These are phyloP conservation scores for Caenorhabditis zanzibari DNA, from an alignment of 2,888 invertebrate species.

Conservation along the genomic window DNA sequence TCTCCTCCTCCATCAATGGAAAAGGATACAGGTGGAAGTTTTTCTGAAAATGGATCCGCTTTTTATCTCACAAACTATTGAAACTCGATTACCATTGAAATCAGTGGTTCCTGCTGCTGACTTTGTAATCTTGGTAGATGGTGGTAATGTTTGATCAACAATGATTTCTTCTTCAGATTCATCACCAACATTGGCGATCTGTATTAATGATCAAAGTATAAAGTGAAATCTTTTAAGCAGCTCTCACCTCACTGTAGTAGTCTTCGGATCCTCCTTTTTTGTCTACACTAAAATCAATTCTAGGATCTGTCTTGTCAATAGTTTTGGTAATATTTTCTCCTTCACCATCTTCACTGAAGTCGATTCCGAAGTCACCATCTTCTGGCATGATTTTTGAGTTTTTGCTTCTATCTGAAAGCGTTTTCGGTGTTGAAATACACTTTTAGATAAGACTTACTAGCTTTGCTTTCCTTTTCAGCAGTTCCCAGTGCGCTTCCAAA, in stretches of 20 bases:
- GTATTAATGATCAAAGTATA: not conserved
- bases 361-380: constrained; percentile 81
- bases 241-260: constrained; percentile 77
- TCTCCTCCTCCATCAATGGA: constrained; percentile 63
- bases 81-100: constrained; percentile 49
- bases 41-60: constrained; percentile 37
- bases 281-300: constrained; percentile 72
- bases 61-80: not conserved
- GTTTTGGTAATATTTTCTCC: constrained; percentile 58
- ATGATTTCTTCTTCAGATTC: constrained; percentile 55
- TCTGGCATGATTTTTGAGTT: constrained; percentile 73
- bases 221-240: not conserved
- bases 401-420: constrained; percentile 53
- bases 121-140: constrained; percentile 61
- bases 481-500: constrained; percentile 76
- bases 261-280: constrained; percentile 67
- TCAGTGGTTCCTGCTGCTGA: constrained; percentile 46
- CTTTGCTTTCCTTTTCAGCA: constrained; percentile 66
- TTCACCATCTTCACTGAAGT: constrained; percentile 79
- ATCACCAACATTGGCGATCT: constrained; percentile 67
- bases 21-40: constrained; percentile 65
- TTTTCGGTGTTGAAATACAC: not conserved
- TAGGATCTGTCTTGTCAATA: constrained; percentile 49
- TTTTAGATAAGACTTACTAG: constrained; percentile 37
- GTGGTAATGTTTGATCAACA: constrained; percentile 53